These are phyloP conservation scores for Lithosia quadra DNA, from an alignment of 2,888 invertebrate genomes.

Conservation along the genomic window DNA sequence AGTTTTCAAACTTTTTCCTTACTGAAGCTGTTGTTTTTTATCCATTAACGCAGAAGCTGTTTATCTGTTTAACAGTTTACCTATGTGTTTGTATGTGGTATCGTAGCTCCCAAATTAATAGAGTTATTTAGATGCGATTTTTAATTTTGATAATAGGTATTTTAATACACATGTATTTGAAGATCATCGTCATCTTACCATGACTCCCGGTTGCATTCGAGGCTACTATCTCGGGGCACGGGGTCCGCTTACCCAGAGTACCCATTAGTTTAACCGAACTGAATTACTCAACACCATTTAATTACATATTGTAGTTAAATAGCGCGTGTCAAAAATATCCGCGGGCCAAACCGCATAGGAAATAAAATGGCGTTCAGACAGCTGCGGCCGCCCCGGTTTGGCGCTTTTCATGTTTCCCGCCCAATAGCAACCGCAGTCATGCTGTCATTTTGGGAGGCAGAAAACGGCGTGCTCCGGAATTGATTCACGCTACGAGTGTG, in stretches of 20 bases:
- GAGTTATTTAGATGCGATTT: too few relatives aligned
- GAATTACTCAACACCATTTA: background rate
- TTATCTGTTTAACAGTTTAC: too few relatives aligned
- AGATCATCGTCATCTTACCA: too few relatives aligned
- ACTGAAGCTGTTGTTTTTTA: background rate
- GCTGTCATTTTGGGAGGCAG: conserved; percentile 52
- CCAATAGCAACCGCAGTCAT: conserved; percentile 62
- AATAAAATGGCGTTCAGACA: conserved; percentile 61
- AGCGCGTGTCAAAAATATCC: conserved; percentile 45
- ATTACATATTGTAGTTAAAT: conserved; percentile 36
- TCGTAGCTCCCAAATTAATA: too few relatives aligned
- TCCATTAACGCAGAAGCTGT: too few relatives aligned
- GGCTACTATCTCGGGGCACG: too few relatives aligned
- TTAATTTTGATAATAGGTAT: too few relatives aligned
- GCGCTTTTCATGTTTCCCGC: conserved; percentile 66
- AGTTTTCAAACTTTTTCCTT: conserved; percentile 61
- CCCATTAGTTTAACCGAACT: too few relatives aligned
- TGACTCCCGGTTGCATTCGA: too few relatives aligned
- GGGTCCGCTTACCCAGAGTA: too few relatives aligned
- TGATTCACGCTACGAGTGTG: conserved; percentile 69
- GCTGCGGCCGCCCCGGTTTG: conserved; percentile 40
- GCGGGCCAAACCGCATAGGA: conserved; percentile 57
- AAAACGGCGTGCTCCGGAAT: conserved; percentile 59
- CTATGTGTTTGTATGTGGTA: background rate
- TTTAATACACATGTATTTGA: too few relatives aligned